Base-by-base conservation (phyloP, 2,113 vertebrate genomes). In the Hemicordylus capensis region DNA sequence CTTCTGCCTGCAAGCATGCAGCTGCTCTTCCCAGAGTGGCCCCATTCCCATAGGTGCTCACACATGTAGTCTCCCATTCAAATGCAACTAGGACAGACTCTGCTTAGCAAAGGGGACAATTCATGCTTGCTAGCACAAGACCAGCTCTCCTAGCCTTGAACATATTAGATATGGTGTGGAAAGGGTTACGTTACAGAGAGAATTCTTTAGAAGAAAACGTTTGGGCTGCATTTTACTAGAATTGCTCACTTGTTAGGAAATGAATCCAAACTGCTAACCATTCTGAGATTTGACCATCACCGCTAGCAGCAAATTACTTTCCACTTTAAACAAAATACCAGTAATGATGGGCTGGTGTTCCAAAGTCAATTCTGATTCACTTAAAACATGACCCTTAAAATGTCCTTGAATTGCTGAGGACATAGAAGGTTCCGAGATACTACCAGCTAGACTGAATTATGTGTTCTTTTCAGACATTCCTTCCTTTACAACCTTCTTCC, bases 341-440 rank as follows among this genome's bases (percentile, higher is more conserved):
- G 84, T 91, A 92, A 83, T 83, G 72, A 46, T 70, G 44, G 86
- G 88, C 90, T 92, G n/a, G 77, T 86, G 61, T 74, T 80, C 81
- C 83, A 80, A 91, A 94, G 92, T 91, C 88, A 92, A 82, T 92
- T 91, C 89, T 54, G 46, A 73, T 82, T 80, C 82, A 85, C 59
- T 86, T 86, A 83, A 92, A 79, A 84, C 0, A 0, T 87, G 92
- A 82, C 92, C 91, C 91, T 90, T 92, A 74, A 88, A 92, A 64
- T 80, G 66, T 89, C 81, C 81, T 44, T 39, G 77, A 89, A 70
- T 8, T 85, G 83, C 72, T 67, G 51, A 80, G 73, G 90, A 81
- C 69, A 67, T 31, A 34, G 28, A 48, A 72, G 63, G 44, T 74
- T 87, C 48, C 51, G 37, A 34, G 46, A 24, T 74, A 59, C 89